Evolutionary conservation across 2,113 vertebrate species (phyloP).

Genomic region (Oryzias melastigma): DNA sequence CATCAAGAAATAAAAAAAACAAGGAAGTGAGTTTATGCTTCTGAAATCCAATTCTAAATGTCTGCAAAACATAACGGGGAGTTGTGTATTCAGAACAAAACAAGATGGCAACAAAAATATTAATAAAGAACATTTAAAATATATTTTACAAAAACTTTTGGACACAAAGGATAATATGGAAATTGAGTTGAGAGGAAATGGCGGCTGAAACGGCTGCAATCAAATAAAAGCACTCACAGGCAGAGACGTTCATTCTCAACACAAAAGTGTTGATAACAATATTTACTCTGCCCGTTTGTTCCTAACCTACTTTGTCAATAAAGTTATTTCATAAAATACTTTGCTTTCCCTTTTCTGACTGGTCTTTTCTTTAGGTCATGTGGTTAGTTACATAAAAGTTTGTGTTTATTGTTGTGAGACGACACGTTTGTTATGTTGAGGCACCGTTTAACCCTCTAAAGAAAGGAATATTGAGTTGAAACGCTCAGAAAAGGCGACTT

Average conservation of each 20-base stretch:
- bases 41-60: background rate
- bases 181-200: conserved; percentile 7
- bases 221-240: conserved; percentile 8
- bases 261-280: background rate
- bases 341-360: conserved; percentile 16
- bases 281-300: conserved; percentile 1
- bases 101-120: conserved; percentile 23
- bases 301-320: conserved; percentile 8
- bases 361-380: conserved; percentile 6
- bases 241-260: background rate
- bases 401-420: conserved; percentile 6
- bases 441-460: conserved; percentile 25
- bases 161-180: conserved; percentile 2
- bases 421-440: conserved; percentile 18
- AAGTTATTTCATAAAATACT: conserved; percentile 28
- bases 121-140: conserved; percentile 31
- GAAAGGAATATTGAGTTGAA: conserved; percentile 56
- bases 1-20: conserved; percentile 9
- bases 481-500: conserved; percentile 1
- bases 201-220: conserved; percentile 5
- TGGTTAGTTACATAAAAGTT: conserved; percentile 6
- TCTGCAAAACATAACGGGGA: background rate
- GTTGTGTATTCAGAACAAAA: conserved; percentile 18
- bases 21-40: no score
- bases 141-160: conserved; percentile 27